phyloP scores from a whole-genome alignment of 2,797 vertebrate species.

The Allobates femoralis region DNA sequence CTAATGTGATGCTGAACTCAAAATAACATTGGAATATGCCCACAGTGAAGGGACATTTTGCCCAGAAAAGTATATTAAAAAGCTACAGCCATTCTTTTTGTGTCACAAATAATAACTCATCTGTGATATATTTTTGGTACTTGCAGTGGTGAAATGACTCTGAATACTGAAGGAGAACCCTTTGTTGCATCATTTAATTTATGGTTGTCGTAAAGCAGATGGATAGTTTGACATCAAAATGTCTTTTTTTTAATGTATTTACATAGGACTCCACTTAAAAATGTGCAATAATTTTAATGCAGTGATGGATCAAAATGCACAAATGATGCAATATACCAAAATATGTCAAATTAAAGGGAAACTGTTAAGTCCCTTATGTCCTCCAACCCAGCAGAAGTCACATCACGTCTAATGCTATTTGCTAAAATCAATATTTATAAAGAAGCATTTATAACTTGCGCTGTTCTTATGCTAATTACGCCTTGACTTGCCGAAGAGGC shows the following conservation, averaged over 20 bases:
- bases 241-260: neutral
- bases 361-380: too few relatives aligned
- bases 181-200: neutral
- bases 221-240: neutral
- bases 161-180: neutral
- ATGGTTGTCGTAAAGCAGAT: neutral
- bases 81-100: neutral
- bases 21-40: conserved; percentile 43
- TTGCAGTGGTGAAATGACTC: neutral
- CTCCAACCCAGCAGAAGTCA: too few relatives aligned
- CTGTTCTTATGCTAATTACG: too few relatives aligned
- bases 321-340: neutral
- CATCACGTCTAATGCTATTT: too few relatives aligned
- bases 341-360: too few relatives aligned
- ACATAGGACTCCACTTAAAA: neutral
- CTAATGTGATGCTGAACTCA: conserved; percentile 53
- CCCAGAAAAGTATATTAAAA: conserved; percentile 19
- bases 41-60: conserved; percentile 9
- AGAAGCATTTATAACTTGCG: too few relatives aligned
- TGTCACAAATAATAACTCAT: conserved; percentile 30
- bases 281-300: neutral
- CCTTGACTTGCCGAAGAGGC: too few relatives aligned
- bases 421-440: too few relatives aligned
- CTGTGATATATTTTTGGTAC: neutral
- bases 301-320: neutral